Conservation (phyloP, 2,888 invertebrate species). For the Meteorus colon region DNA sequence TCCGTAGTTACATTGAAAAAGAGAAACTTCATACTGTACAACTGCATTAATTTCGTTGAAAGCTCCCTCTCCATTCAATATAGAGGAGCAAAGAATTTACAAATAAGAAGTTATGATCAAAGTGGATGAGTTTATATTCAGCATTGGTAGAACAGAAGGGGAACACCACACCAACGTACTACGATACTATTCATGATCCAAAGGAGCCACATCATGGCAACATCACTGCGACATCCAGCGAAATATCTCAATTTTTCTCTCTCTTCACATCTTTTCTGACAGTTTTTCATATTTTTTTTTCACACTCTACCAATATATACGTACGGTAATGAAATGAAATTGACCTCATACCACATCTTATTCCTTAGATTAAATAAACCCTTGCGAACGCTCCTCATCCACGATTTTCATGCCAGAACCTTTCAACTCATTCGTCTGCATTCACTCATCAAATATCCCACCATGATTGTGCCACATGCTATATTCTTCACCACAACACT, state of each 20-base stretch:
- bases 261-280: neutral
- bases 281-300: neutral
- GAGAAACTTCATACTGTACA: neutral
- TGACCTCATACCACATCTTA: conserved; percentile 16
- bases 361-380: conserved; percentile 27
- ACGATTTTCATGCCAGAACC: conserved; percentile 18
- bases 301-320: neutral
- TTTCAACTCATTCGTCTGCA: conserved; percentile 38
- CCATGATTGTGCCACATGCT: conserved; percentile 36
- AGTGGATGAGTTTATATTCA: conserved; percentile 16
- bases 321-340: conserved; percentile 20
- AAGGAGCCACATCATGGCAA: neutral
- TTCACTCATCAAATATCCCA: conserved; percentile 48
- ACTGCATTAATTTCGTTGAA: conserved; percentile 11
- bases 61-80: conserved; percentile 13
- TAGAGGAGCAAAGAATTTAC: conserved; percentile 14
- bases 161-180: no score
- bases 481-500: neutral
- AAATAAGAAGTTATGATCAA: conserved; percentile 5
- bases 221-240: conserved; percentile 6
- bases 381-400: conserved; percentile 20
- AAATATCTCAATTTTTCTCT: conserved; percentile 20
- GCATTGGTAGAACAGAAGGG: neutral
- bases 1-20: no score
- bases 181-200: no score